Base-by-base conservation (phyloP, 1,140 invertebrate species). In the Colletes latitarsis region DNA sequence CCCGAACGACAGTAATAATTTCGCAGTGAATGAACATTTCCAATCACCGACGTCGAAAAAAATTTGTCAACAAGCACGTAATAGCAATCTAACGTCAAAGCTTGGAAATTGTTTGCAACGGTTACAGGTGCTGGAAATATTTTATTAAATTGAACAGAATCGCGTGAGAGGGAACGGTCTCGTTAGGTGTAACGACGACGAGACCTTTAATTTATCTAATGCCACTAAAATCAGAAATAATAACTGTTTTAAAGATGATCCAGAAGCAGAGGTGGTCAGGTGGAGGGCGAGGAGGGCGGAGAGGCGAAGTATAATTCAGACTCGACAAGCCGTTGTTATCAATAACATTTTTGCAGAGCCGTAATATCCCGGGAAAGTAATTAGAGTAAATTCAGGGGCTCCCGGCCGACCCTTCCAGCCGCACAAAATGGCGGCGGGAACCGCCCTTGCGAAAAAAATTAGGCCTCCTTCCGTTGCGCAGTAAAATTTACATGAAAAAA, bases 351-450 rank as follows among this genome's bases (percentile, higher is more conserved):
- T 90, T 83, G 64, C 87, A 86, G 85, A 86, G 85, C 85, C 82
- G 85, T 87, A 87, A 87, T 87, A 87, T 86, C 85, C 84, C 85
- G 86, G 86, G 85, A 92, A 90, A 91, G 88, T 90, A 92, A 92
- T 92, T 91, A 90, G 91, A 90, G 90, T 91, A 91, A 91, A 92
- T 92, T 91, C 90, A 89, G 87, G 82, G 88, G 82, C 85, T 90
- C 72, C 83, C 80, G 82, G 83, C n/a, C 88, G 84, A 90, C 90
- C 90, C 90, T 91, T 91, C 75, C 82, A 83, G 82, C 77, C 86
- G 76, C 77, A 80, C 89, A 92, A 92, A 92, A 92, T 92, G 91
- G 91, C 91, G 91, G 75, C 86, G 84, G 88, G 86, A 89, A 90
- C 88, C 89, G 89, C 87, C 88, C 90, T 90, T 89, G 88, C 88